phyloP scores from a whole-genome alignment of 2,113 vertebrate genomes.

The Platysteira castanea region DNA sequence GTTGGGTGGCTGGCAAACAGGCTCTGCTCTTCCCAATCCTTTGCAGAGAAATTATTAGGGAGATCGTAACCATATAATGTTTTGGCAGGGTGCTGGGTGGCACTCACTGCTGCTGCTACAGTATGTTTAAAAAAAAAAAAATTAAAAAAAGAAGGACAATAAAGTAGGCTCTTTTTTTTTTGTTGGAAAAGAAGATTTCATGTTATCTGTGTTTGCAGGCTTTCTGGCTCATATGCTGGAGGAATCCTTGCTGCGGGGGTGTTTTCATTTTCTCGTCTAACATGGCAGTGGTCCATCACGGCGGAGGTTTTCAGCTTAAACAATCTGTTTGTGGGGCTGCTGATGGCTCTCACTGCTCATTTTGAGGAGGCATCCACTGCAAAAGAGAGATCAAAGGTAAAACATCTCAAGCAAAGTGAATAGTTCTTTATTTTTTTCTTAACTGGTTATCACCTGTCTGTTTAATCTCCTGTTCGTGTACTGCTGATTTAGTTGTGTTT shows the following conservation, averaged over 20 bases:
- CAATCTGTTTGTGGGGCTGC: slow-evolving; percentile 92
- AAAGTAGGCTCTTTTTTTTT: slow-evolving; percentile 65
- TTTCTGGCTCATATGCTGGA: slow-evolving; percentile 86
- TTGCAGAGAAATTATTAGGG: slow-evolving; percentile 37
- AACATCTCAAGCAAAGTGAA: slow-evolving; percentile 48
- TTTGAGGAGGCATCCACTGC: slow-evolving; percentile 82
- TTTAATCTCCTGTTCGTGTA: not conserved
- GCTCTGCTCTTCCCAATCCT: not conserved
- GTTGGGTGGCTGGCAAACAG: not conserved
- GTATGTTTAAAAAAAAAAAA: slow-evolving; percentile 20
- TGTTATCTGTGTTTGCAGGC: slow-evolving; percentile 86
- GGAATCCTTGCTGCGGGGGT: slow-evolving; percentile 90
- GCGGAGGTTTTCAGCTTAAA: slow-evolving; percentile 98
- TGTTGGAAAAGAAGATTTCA: slow-evolving; percentile 79
- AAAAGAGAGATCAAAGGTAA: slow-evolving; percentile 88
- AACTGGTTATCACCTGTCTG: not conserved
- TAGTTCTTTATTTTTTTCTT: not conserved
- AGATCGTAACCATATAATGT: slow-evolving; percentile 49
- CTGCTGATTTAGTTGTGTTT: not conserved
- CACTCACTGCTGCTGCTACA: slow-evolving; percentile 60
- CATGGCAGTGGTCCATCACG: slow-evolving; percentile 95
- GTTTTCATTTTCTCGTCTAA: slow-evolving; percentile 91
- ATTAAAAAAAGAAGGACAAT: slow-evolving; percentile 52
- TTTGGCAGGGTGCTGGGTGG: slow-evolving; percentile 56
- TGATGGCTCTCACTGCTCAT: slow-evolving; percentile 82